Base-by-base conservation (phyloP, 2,888 invertebrate genomes). In the Dioctria linearis region DNA sequence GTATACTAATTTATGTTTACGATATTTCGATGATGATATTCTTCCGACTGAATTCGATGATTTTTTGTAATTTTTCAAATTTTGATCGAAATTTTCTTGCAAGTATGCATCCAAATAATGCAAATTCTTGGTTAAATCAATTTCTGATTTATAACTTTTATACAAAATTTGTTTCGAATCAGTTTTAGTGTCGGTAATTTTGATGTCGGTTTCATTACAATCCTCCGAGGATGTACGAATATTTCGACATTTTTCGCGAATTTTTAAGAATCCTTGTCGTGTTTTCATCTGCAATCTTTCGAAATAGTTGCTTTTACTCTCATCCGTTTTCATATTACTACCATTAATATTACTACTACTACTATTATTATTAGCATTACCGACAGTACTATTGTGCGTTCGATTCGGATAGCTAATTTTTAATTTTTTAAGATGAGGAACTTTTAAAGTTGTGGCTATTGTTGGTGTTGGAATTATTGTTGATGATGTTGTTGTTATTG, bases 141-240 rank as follows among this genome's bases (percentile, higher is more conserved):
- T 86, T 83, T 89, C 89, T 2, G 89, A 89, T 80, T 89, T 89
- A 83, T 89, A 89, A 83, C 88, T 88, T 83, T 89, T 89, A 81
- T 89, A 89, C 65, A 88, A 84, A 13, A 87, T 86, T 71, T 83
- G 76, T 46, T 71, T 49, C 69, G 75, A n/a, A 39, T 43, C 49
- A 40, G n/a, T 61, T 69, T 49, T 25, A 71, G 42, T 42, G 37
- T 86, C 79, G 87, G 88, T 59, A 40, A 73, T 57, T n/a, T 13
- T 73, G 37, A 46, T 66, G 46, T n/a, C 59, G 5, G 11, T 37
- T 4, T 76, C 76, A 63, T 59, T 79, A 43, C 37, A 67, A 67
- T 81, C 82, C 63, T 81, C 11, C 65, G 82, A 9, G 80, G 61
- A 80, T 6, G 83, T 84, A 83, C 87, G 87, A 25, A 88, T 86